phyloP scores from a whole-genome alignment of 2,888 invertebrate genomes.

The Tipula vernalis region DNA sequence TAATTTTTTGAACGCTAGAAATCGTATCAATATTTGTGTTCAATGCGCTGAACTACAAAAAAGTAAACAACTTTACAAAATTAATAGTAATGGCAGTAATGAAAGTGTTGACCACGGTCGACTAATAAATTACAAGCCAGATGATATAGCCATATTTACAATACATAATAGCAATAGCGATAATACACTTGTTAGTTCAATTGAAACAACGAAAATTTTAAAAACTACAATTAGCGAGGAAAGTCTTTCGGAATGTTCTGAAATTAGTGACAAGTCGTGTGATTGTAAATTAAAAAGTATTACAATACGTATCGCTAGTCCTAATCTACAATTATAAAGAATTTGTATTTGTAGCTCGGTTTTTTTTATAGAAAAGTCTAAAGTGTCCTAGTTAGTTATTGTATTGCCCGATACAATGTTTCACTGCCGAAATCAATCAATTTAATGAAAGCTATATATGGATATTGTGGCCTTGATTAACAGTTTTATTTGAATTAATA shows the following conservation, averaged over 20 bases:
- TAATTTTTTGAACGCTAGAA: not conserved
- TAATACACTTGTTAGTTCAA: conserved; percentile 5
- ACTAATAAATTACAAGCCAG: not conserved
- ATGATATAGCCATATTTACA: not conserved
- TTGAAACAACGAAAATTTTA: not conserved
- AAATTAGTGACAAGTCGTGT: conserved; percentile 11
- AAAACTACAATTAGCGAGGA: conserved; percentile 14
- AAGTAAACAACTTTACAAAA: not conserved
- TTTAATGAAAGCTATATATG: too few species aligned
- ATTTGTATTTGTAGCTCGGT: not conserved
- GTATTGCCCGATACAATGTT: too few species aligned
- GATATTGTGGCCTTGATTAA: too few species aligned
- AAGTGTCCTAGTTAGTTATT: too few species aligned
- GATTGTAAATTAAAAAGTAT: conserved; percentile 14
- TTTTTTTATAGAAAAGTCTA: too few species aligned
- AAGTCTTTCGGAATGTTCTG: conserved; percentile 14
- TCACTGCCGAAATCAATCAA: too few species aligned
- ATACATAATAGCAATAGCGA: not conserved
- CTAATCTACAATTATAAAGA: not conserved
- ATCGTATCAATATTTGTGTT: conserved; percentile 6
- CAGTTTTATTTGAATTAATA: too few species aligned
- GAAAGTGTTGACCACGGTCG: not conserved
- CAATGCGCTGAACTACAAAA: not conserved
- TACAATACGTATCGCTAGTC: conserved; percentile 12
- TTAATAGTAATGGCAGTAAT: not conserved